These are phyloP conservation scores for Epiperipatus broadwayi DNA, from an alignment of 2,888 invertebrate genomes.

Conservation along the genomic window DNA sequence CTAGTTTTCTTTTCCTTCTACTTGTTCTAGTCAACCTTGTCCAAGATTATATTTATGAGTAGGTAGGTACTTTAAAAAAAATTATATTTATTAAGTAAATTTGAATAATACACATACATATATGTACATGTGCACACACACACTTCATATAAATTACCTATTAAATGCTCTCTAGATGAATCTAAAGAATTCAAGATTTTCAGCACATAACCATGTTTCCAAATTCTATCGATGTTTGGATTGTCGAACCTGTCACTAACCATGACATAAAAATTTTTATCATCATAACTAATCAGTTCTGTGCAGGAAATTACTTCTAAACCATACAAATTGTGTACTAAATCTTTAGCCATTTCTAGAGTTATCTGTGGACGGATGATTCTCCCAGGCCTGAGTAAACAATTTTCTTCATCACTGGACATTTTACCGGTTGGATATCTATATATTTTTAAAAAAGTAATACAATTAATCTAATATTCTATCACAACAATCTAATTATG, in stretches of 20 bases:
- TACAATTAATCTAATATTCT: no score
- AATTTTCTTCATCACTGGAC: no score
- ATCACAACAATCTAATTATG: no score
- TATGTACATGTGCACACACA: neutral
- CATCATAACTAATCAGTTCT: slow-evolving; percentile 55
- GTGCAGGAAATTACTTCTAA: slow-evolving; percentile 37
- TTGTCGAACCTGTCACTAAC: slow-evolving; percentile 33
- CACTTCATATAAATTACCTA: slow-evolving; percentile 23
- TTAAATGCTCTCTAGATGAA: slow-evolving; percentile 42
- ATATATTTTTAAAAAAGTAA: no score
- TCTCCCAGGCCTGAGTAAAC: no score
- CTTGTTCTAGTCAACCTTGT: no score
- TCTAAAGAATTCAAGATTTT: slow-evolving; percentile 68
- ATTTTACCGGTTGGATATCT: no score
- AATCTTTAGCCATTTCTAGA: slow-evolving; percentile 34
- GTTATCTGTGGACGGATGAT: slow-evolving; percentile 39
- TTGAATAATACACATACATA: neutral
- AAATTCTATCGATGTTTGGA: slow-evolving; percentile 19
- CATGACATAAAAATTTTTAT: slow-evolving; percentile 48
- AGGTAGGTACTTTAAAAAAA: no score
- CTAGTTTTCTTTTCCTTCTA: no score
- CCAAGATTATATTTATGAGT: no score
- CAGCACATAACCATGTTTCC: slow-evolving; percentile 36
- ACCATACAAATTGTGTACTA: slow-evolving; percentile 42
- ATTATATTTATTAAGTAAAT: no score